Percentiles rank a stretch among this genome's conserved stretches.
phyloP scores from a whole-genome alignment of 2,888 invertebrate genomes.

The Drosophila buzzatii region DNA sequence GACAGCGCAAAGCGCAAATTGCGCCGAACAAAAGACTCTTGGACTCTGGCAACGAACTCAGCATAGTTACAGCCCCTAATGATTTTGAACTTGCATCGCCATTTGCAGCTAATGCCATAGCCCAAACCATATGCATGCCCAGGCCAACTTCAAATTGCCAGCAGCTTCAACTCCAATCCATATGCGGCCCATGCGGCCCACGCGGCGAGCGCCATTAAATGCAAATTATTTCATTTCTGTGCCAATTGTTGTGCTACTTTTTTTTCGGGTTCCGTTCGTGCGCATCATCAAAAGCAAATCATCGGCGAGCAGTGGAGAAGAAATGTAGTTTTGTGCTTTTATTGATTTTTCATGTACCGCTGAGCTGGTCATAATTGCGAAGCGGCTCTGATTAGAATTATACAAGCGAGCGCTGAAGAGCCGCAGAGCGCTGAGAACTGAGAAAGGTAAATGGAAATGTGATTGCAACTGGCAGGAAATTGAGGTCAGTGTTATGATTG shows the following conservation, averaged over 20 bases:
- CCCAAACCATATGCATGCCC: constrained; percentile 55
- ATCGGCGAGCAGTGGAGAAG: constrained; percentile 34
- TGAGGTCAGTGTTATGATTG: constrained; percentile 81
- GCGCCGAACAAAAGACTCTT: constrained; percentile 54
- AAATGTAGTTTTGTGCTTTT: constrained; percentile 62
- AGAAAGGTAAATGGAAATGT: constrained; percentile 64
- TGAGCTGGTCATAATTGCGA: constrained; percentile 68
- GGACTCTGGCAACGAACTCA: constrained; percentile 43
- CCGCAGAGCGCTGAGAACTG: constrained; percentile 4
- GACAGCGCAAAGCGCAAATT: constrained; percentile 73
- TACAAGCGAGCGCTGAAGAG: constrained; percentile 28
- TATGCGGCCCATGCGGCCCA: constrained; percentile 75
- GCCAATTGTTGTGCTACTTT: constrained; percentile 80
- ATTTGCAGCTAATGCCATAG: constrained; percentile 70
- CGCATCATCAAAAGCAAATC: constrained; percentile 79
- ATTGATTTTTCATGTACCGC: constrained; percentile 75
- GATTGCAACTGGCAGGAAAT: constrained; percentile 78
- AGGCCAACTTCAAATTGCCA: constrained; percentile 9
- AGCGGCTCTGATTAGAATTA: constrained; percentile 73
- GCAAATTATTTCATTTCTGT: constrained; percentile 81
- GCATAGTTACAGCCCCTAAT: constrained; percentile 50
- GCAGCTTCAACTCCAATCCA: constrained; percentile 25
- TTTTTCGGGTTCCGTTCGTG: constrained; percentile 64
- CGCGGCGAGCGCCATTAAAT: constrained; percentile 71
- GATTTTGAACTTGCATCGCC: constrained; percentile 77